A percentile compares a stretch with the other conserved stretches of the same genome.
Evolutionary conservation across 1,140 invertebrate species (phyloP).

Genomic region (Drosophila rufa): DNA sequence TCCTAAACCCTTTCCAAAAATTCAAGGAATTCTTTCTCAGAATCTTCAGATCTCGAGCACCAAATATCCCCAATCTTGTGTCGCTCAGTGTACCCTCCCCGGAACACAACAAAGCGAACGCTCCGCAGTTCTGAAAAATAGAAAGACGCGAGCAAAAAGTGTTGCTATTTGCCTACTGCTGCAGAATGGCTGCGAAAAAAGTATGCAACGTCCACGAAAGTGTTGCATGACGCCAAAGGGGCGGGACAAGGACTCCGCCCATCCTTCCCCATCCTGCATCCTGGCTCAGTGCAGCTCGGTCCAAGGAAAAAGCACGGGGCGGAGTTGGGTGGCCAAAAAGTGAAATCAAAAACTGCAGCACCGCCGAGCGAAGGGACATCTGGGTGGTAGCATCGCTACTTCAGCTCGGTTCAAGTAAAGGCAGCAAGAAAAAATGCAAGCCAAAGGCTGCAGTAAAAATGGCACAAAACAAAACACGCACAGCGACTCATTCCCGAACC

Average conservation of each 20-base stretch:
- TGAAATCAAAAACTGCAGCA: slow-evolving; percentile 82
- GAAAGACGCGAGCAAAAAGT: slow-evolving; percentile 55
- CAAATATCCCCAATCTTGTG: neutral
- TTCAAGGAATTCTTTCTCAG: too few relatives aligned
- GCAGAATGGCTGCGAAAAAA: slow-evolving; percentile 49
- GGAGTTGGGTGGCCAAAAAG: slow-evolving; percentile 63
- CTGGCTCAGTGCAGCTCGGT: slow-evolving; percentile 63
- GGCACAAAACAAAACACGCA: slow-evolving; percentile 67
- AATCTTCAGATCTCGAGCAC: neutral
- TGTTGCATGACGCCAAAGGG: slow-evolving; percentile 67
- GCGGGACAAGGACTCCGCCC: slow-evolving; percentile 19
- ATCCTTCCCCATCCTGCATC: slow-evolving; percentile 33
- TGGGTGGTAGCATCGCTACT: slow-evolving; percentile 60
- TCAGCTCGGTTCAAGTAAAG: slow-evolving; percentile 71
- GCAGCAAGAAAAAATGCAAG: slow-evolving; percentile 81
- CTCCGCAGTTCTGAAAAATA: slow-evolving; percentile 53
- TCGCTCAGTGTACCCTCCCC: slow-evolving; percentile 33
- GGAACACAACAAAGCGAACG: slow-evolving; percentile 42
- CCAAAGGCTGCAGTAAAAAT: slow-evolving; percentile 83
- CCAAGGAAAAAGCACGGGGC: slow-evolving; percentile 28
- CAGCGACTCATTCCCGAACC: slow-evolving; percentile 13
- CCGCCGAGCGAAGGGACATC: slow-evolving; percentile 17
- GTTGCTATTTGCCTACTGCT: slow-evolving; percentile 60
- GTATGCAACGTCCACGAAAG: slow-evolving; percentile 48
- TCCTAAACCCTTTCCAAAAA: too few relatives aligned